A percentile compares a stretch with the other conserved stretches of the same genome.
Conservation (phyloP, 2,888 invertebrate species). For the Eremobia ochroleuca region DNA sequence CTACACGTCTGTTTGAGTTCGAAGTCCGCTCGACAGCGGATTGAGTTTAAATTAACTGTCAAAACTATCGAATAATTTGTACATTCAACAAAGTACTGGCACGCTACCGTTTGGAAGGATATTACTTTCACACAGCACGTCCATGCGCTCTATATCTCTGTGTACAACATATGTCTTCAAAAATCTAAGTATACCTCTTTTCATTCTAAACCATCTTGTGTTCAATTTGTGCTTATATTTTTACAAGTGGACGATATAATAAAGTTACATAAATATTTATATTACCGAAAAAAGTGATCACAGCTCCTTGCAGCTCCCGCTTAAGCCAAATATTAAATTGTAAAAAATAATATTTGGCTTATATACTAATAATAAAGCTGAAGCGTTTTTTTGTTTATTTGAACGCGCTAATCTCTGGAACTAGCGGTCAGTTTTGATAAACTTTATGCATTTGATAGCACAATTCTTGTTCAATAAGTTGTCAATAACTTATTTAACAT, state of each 20-base stretch:
- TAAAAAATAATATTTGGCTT: too few relatives aligned
- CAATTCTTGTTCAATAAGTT: too few relatives aligned
- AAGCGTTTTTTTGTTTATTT: neutral
- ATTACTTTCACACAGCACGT: neutral
- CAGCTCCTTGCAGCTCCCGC: neutral
- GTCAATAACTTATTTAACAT: too few relatives aligned
- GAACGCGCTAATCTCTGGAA: neutral
- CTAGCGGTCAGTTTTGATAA: too few relatives aligned
- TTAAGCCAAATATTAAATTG: neutral
- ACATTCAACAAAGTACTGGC: constrained; percentile 34
- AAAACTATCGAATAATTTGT: constrained; percentile 54
- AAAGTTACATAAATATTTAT: neutral
- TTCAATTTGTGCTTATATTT: neutral
- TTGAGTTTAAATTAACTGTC: constrained; percentile 56
- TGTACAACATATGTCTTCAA: neutral
- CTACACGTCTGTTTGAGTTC: constrained; percentile 46
- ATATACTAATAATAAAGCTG: neutral
- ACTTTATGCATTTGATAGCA: too few relatives aligned
- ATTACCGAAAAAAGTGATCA: neutral
- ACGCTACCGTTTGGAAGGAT: neutral
- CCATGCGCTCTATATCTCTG: neutral
- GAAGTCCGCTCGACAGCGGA: constrained; percentile 28
- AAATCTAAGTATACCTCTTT: neutral
- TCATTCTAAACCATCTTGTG: neutral
- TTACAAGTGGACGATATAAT: neutral